Base-by-base conservation (phyloP, 2,113 vertebrate species). In the Isichthys henryi region DNA sequence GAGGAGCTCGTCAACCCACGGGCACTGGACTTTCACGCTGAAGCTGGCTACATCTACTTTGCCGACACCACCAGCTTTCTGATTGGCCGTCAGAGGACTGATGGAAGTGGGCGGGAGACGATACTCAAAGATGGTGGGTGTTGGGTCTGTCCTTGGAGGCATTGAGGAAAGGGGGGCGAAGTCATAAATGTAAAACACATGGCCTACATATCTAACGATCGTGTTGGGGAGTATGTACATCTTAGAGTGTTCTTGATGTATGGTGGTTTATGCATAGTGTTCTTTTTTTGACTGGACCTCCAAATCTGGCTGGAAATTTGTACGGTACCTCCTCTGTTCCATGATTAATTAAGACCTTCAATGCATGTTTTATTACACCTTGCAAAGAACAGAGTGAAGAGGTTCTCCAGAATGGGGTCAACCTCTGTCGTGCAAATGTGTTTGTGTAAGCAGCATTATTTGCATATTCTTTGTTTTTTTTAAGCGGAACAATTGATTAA, bases 21-120 rank as follows among this genome's bases (percentile, higher is more conserved):
- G 86, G 97, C 97, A 45, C 92, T 98, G 93, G 97, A 97, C 91
- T 98, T 96, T 90, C 97, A 98, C 0, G 96, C 97, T 0, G 96
- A 97, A 92, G 93, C 93, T 88, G 95, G 94, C 92, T 96, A 97
- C 90, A 96, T 98, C 92, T 98, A 98, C 90, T 98, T 97, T 92
- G 96, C 97, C 48, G 97, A 98, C 90, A 97, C 97, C 15, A 97
- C 96, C 70, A 97, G 97, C 92, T 97, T 97, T 91, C 91, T 97
- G 91, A 98, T 98, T 92, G 97, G 97, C 17, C 90, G 97, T 1
- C 97, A 98, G 93, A 98, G 96, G 93, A 96, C 97, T 91, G 97
- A 97, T 92, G 97, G 97, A 70, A 96, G 95, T 0, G 95, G 95
- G 11, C 53, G 97, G 91, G 97, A 98, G 93, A 97, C 96, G 9